Conservation (phyloP, 2,888 invertebrate genomes). For the Pseudococcus longispinus region DNA sequence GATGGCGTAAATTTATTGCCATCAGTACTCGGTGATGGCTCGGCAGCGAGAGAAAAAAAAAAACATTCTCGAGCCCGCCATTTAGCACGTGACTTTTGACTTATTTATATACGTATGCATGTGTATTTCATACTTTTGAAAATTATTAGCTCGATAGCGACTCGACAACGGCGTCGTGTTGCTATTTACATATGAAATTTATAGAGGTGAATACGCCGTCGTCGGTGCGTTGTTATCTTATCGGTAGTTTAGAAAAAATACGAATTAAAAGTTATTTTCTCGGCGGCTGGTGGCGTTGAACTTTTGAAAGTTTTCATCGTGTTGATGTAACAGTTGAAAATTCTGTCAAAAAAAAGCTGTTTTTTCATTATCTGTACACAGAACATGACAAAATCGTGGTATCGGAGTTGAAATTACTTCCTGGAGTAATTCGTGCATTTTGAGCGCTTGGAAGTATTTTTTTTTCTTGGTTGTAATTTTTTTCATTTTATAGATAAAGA, state of each 20-base stretch:
- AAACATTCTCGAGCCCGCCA: neutral
- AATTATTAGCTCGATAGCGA: neutral
- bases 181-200: slow-evolving; percentile 20
- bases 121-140: neutral
- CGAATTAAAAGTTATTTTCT: slow-evolving; percentile 42
- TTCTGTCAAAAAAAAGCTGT: neutral
- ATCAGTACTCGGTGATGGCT: neutral
- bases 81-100: neutral
- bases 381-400: neutral
- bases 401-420: neutral
- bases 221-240: neutral
- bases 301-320: slow-evolving; percentile 25
- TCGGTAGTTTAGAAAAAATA: neutral
- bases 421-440: neutral
- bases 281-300: neutral
- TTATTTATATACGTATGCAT: neutral
- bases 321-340: neutral
- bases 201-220: neutral
- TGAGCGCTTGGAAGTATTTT: neutral
- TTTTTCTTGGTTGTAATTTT: neutral
- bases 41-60: neutral
- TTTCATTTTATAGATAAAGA: neutral
- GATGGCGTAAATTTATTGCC: slow-evolving; percentile 13
- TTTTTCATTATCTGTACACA: neutral
- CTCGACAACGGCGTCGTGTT: neutral